Base-by-base conservation (phyloP, 2,888 invertebrate species). In the Dynastes tityus region DNA sequence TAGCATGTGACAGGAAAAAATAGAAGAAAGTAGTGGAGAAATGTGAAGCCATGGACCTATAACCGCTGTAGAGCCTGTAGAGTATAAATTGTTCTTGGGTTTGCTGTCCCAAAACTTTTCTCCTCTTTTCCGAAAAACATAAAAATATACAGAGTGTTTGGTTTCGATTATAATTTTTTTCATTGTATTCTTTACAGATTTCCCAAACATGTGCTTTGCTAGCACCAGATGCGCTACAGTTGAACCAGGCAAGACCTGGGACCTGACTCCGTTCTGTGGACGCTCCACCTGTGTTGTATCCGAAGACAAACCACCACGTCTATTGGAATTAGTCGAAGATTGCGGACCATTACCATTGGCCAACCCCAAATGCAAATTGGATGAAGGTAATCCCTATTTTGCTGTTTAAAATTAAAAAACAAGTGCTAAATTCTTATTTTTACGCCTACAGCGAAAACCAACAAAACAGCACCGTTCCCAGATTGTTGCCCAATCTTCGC, bases 151-250 rank as follows among this genome's bases (percentile, higher is more conserved):
- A 32, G 5, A 32, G 32, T 32, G 3, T 32, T 32, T 32, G 5
- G 32, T 5, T 32, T 32, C 5, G 5, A 32, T 32, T 32, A 32
- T 5, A 32, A 32, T 32, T 32, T 32, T 32, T 32, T 32, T 3
- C 4, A 32, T 32, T 58, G 27, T 16, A 79, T 87, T 86, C 77
- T 80, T 89, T 89, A 0, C 88, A 93, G 97, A 97, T 89, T 97
- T 97, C 91, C 97, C 97, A 68, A 96, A 95, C 55, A 93, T 95
- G 92, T 97, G 97, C 87, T 97, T 97, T 89, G 97, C 97, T 0
- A 96, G 96, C 5, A 97, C 97, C 78, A 93, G 93, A 78, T 97
- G 97, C 89, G 95, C 96, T 58, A 97, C 96, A 13, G 94, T 96
- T 75, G 96, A 96, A 87, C 95, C 96, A 2, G 94, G 94, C 80